Percentiles rank a stretch among this genome's conserved stretches.
Conservation (phyloP, 2,797 vertebrate genomes). For the Microcaecilia unicolor region DNA sequence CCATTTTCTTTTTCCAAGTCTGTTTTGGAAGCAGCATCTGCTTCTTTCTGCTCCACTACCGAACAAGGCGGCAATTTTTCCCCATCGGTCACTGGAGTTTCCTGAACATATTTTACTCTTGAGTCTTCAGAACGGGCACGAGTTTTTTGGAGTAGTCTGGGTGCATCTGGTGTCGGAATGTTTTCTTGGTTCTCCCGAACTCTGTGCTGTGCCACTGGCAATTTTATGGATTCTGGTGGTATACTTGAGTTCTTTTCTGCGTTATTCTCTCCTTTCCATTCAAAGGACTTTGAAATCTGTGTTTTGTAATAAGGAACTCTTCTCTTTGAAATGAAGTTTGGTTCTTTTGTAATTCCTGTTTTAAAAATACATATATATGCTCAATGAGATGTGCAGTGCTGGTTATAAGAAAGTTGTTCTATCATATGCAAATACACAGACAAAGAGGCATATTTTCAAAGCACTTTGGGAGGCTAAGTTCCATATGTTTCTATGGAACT, state of each 20-base stretch:
- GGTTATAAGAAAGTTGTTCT: too few species aligned
- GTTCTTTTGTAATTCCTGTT: constrained; percentile 67
- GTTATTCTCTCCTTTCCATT: constrained; percentile 47
- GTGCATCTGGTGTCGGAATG: constrained; percentile 30
- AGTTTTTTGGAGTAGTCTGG: constrained; percentile 28
- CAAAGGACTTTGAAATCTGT: constrained; percentile 61
- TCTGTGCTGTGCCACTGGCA: constrained; percentile 12
- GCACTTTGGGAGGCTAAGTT: too few species aligned
- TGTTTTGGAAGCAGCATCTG: constrained; percentile 8
- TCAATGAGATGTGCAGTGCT: too few species aligned
- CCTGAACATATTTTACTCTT: constrained; percentile 23
- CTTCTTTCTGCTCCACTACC: constrained; percentile 8
- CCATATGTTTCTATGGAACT: too few species aligned
- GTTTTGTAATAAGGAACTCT: constrained; percentile 53
- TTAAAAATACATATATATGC: too few species aligned
- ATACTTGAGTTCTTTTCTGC: constrained; percentile 16
- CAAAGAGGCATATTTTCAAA: too few species aligned
- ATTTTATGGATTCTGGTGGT: not conserved
- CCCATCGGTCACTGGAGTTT: constrained; percentile 4
- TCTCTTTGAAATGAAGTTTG: constrained; percentile 70
- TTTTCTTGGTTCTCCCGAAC: constrained; percentile 31
- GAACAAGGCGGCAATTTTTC: not conserved
- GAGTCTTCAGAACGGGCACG: constrained; percentile 23
- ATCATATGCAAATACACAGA: too few species aligned
- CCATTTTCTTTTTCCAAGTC: constrained; percentile 16